Evolutionary conservation across 92 coral and sea anemone genomes (phyloP), one percentile per base, ranked within the genome.

Genomic region (Heteractis magnifica): DNA sequence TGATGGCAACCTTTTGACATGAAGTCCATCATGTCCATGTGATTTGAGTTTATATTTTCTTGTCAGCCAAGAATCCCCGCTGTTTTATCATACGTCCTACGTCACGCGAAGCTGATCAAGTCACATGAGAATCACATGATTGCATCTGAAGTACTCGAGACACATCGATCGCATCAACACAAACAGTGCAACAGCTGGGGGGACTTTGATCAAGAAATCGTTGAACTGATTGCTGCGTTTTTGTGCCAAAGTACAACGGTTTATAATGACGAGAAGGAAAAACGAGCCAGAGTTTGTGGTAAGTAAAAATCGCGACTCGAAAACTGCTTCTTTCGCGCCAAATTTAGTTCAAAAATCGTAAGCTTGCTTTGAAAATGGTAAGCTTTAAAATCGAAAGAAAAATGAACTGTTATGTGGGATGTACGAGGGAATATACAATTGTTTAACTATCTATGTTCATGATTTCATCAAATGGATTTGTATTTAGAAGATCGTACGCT

Each of bases 91-190:
- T 19, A 58, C 16, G 65, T 11, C 1, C 65, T 12, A 59, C 65
- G 65, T 62, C 70, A 62, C 26, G 70, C 70, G 10, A 62, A 34
- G 44, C 44, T 16, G 19, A 18, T 59, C n/a, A 12, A 21, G 49
- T 68, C 73, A 68, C 73, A 68, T 68, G 73, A 68, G 15, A 9
- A 23, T 68, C 73, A 68, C 73, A 68, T 68, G 73, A 68, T 68
- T 68, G 10, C 73, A 68, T 68, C 12, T 15, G 5, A 23, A 48
- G 13, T 6, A 18, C 70, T 18, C 70, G 10, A 34, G 44, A 34
- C 44, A 34, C 44, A 34, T 18, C 70, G 70, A 62, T 58, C 64
- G 8, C 16, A 62, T 16, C 70, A 62, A 62, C 6, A 62, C n/a
- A 58, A 58, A 58, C 64, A 58, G 64, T 20, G 19, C 0, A 18